Base-by-base conservation (phyloP, 1,140 invertebrate genomes). In the Musca domestica region DNA sequence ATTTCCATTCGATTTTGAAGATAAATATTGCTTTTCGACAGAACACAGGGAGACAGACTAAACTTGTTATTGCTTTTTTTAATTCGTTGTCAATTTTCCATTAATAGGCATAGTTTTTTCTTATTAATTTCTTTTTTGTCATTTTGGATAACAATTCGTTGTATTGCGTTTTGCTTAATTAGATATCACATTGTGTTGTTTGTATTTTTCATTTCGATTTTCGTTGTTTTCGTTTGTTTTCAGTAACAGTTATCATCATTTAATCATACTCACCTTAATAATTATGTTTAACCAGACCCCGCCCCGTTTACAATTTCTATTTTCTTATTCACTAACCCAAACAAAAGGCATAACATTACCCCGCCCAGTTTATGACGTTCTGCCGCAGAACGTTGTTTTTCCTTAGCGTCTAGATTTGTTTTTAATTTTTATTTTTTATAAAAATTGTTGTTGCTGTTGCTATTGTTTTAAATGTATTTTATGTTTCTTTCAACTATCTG, bases 201-300 rank as follows among this genome's bases (percentile, higher is more conserved):
- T 46, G 23, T 19, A 30, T 30, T 46, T 67, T 23, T 2, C 2
- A 12, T 67, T 27, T 67, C 48, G 30, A 41, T 61, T 67, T 49
- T 25, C 15, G 54, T 67, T 67, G 7, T 15, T 30, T 61, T 1
- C 17, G 20, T 23, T 19, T 54, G 9, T 3, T 3, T 30, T 27
- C 5, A 0, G 34, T 3, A 0, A 27, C 27, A 7, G 48, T 34
- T 58, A 56, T 23, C n/a, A 56, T 64, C 61, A 70, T 68, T 30
- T 70, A 70, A 70, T 70, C 41, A 27, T 66, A 70, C 69, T 70
- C 69, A 70, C 22, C 69, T 58, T 49, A 67, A 70, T 67, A 70
- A 70, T 66, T 63, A 46, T 51, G 41, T 65, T 51, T 48, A 25
- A 20, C 34, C 4, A 41, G 34, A 7, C 2, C 34, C 34, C 34